Base-by-base conservation (phyloP, 2,888 invertebrate genomes). In the Molorchus minor region DNA sequence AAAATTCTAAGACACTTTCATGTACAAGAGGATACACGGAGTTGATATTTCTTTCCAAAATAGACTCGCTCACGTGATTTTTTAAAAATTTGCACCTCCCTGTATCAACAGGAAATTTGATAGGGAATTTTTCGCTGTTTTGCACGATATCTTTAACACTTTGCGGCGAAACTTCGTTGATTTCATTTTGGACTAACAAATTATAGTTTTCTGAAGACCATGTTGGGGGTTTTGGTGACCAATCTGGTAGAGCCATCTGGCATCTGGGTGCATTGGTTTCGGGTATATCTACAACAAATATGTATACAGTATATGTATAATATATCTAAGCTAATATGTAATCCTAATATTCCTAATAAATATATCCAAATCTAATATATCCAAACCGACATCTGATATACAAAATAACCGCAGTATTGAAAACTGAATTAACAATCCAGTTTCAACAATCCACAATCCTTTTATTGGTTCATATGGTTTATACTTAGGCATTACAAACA, bases 1-100 rank as follows among this genome's bases (percentile, higher is more conserved):
- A 87, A 1, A 91, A 78, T 1, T 84, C 77, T 3, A 91, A 65
- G 4, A 86, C 86, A 47, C 86, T 82, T 72, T 90, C 90, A 67
- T 90, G 90, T 62, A 90, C 81, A 1, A 91, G 63, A 0, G 90
- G 89, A 75, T 90, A 90, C 85, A 2, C 86, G 0, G 88, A 88
- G 1, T 81, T 80, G 29, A 84, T 82, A 64, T 85, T 84, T 61
- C 76, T 79, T 53, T 73, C 70, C 17, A 78, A 63, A 45, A 64
- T 64, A 15, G 68, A 57, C 40, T 62, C 35, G 3, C 49, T 21
- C 3, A 72, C 59, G 8, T 53, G 20, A 35, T 58, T 53, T 61
- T 71, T 68, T 40, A 76, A 59, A 7, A 45, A 62, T 65, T 74
- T 74, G 51, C 78, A 79, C 54, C 78, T 73, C 8, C 75, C 70